phyloP scores from a whole-genome alignment of 2,797 vertebrate species.

The Sardinella longiceps region DNA sequence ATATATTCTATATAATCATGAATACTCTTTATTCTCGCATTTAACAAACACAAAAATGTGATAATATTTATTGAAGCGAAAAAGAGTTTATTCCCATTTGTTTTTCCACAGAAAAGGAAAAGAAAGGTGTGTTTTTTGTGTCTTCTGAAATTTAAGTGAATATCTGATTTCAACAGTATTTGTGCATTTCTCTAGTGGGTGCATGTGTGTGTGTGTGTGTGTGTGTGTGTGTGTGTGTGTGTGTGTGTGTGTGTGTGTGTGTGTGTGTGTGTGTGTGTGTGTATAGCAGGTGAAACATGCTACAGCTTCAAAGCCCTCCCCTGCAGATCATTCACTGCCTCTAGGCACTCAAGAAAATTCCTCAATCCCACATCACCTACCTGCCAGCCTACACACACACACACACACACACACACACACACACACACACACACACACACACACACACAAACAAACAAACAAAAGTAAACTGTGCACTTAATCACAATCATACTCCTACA shows the following conservation, averaged over 20 bases:
- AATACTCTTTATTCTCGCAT: no score
- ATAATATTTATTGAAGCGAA: no score
- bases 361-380: not conserved
- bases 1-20: no score
- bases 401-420: constrained; percentile 1
- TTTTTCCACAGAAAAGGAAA: no score
- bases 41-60: no score
- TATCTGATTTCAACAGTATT: no score
- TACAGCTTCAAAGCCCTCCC: not conserved
- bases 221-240: not conserved
- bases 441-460: not conserved
- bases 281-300: not conserved
- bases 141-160: no score
- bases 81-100: no score
- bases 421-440: not conserved
- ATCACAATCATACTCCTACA: no score
- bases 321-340: constrained; percentile 6
- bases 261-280: not conserved
- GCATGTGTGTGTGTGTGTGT: not conserved
- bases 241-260: constrained; percentile 17
- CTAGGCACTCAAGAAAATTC: not conserved
- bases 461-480: not conserved
- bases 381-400: constrained; percentile 15
- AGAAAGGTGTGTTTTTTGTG: no score
- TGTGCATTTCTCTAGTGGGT: no score